Evolutionary conservation across 2,113 vertebrate genomes (phyloP), one percentile per base, ranked within the genome.

Genomic region (Nothobranchius furzeri): DNA sequence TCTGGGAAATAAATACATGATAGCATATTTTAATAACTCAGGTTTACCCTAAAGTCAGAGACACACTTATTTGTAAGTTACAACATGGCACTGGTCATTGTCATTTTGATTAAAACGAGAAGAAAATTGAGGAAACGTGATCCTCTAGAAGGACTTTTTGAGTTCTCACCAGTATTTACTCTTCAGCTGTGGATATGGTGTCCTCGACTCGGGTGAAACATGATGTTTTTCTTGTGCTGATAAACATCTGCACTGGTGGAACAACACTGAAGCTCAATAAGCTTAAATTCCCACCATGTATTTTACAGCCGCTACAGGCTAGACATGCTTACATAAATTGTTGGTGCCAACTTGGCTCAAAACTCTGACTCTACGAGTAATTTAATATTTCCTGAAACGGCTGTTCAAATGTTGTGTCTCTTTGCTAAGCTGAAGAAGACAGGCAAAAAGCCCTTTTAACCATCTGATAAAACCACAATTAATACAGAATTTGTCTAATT

Each of bases 181-280:
- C 48, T 17, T 49, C n/a, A n/a, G 48, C n/a, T 17, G 48, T 20
- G 48, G 15, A 17, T 3, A 3, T 17, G 15, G 15, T 20, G n/a
- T 49, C n/a, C 2, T 15, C 47, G n/a, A 49, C 15, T 8, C 6
- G n/a, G 7, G 14, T 17, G 15, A 50, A 50, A 50, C 1, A 50
- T 17, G 48, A n/a, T 50, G n/a, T 50, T 50, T 49, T 10, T 50
- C 9, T 20, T 50, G 2, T 20, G 48, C n/a, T 50, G 48, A 50
- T 50, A 50, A 50, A 17, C n/a, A 20, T 20, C 48, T 50, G 48
- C n/a, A 50, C 48, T 20, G n/a, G 14, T 49, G n/a, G 9, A 9
- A 40, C 14, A 57, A n/a, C 37, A 15, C 53, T 10, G 53, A 36
- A n/a, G 55, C 36, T 57, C 37, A 57, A 57, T 50, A 50, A 17